Base-by-base conservation (phyloP, 2,797 vertebrate species). In the Galagoides demidoff region DNA sequence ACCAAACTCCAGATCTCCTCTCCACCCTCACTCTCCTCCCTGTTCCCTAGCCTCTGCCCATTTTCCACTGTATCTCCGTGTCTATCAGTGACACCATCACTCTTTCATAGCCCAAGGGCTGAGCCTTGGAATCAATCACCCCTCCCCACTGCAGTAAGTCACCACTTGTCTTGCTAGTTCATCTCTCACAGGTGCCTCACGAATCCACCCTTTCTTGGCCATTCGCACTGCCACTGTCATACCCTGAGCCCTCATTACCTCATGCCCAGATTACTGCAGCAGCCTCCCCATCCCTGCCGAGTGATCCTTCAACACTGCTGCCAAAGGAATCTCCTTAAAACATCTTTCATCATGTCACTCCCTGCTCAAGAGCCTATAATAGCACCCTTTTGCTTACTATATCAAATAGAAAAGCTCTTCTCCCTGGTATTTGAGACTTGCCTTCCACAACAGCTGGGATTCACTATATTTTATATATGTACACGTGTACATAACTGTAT, bases 241-340 rank as follows among this genome's bases (percentile, higher is more conserved):
- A 78, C n/a, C 39, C 81, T 37, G 71, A 14, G 1, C 57, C 78
- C 90, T 85, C 20, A 14, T 78, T 86, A 79, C 81, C 52, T 88
- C 59, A 71, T 23, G n/a, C 45, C 89, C 7, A 1, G 82, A 93
- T 93, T 79, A 89, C 87, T 95, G 55, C 73, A 82, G 74, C 63
- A 78, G 74, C 77, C 59, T 87, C 84, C 85, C 76, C 17, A 82
- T 76, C 29, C 90, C 81, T 3, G 3, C 49, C 52, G 37, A 91
- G 77, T 92, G 83, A 89, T 93, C 90, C 70, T 94, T 97, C 95
- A 96, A 82, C 0, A 3, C 82, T 81, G 59, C 81, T 95, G 85
- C 92, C 95, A 93, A 92, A 95, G 89, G 85, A 93, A 61, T 96
- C 84, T 95, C 93, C 93, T 97, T 94, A 96, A 83, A 91, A 70